These are phyloP conservation scores for Micrasema longulum DNA, from an alignment of 1,140 invertebrate species.

Conservation along the genomic window DNA sequence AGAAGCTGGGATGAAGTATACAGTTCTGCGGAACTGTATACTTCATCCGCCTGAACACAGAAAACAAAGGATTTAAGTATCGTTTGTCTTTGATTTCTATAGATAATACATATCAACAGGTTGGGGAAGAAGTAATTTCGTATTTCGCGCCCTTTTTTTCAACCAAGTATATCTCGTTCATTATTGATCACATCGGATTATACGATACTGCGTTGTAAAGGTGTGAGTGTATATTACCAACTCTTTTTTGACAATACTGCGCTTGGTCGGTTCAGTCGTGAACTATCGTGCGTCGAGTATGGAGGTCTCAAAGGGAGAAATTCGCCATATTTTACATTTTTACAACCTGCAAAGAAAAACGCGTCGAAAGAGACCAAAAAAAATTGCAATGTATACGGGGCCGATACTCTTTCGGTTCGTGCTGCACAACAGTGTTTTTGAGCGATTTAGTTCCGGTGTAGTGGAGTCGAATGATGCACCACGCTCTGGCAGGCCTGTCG, in stretches of 20 bases:
- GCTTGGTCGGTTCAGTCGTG: slow-evolving; percentile 22
- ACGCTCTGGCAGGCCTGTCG: slow-evolving; percentile 1
- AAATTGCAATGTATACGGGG: slow-evolving; percentile 24
- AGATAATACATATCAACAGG: no score
- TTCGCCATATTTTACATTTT: slow-evolving; percentile 21
- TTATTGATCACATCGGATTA: slow-evolving; percentile 7
- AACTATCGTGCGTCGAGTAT: slow-evolving; percentile 25
- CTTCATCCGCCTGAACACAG: no score
- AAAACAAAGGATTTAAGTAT: no score
- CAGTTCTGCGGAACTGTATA: no score
- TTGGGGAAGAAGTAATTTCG: slow-evolving; percentile 6
- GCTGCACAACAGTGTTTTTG: no score
- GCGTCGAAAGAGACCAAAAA: no score
- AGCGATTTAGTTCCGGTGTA: no score
- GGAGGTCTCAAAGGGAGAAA: slow-evolving; percentile 16
- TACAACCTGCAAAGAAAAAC: no score
- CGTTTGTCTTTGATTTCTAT: no score
- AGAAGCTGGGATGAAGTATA: no score
- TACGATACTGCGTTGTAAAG: neutral
- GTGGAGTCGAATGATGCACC: slow-evolving; percentile 1
- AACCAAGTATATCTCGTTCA: slow-evolving; percentile 26
- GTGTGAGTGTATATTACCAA: no score
- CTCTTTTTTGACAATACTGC: no score
- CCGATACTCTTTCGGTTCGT: slow-evolving; percentile 22
- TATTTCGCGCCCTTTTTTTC: slow-evolving; percentile 7